Evolutionary conservation across 2,113 vertebrate species (phyloP).

Genomic region (Murina feae): DNA sequence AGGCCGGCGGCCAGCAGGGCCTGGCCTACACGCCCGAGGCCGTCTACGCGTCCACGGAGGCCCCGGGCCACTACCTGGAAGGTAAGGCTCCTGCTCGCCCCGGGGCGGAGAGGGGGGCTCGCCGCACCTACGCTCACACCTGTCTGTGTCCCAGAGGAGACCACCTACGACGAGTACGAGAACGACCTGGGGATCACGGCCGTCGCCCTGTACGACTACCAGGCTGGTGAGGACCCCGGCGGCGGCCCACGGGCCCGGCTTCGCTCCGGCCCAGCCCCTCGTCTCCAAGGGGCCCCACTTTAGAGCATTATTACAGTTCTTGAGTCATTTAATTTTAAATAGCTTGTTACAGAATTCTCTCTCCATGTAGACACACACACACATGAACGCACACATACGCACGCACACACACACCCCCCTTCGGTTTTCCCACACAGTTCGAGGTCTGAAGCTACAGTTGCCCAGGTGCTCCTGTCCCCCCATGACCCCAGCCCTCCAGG

Average conservation of each 20-base stretch:
- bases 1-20: constrained; percentile 69
- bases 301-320: rapidly evolving
- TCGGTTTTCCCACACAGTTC: background rate
- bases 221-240: constrained; percentile 88
- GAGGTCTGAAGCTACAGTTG: background rate
- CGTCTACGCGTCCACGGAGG: constrained; percentile 83
- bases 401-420: background rate
- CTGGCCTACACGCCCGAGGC: constrained; percentile 75
- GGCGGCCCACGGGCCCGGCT: background rate
- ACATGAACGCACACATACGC: rapidly evolving
- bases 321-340: background rate
- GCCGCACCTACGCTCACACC: background rate
- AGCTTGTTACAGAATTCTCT: background rate
- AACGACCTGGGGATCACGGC: constrained; percentile 94
- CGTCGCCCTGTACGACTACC: constrained; percentile 96
- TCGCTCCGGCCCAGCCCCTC: no score
- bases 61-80: constrained; percentile 78
- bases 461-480: background rate
- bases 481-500: no score
- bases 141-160: constrained; percentile 77
- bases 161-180: constrained; percentile 85
- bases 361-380: no score
- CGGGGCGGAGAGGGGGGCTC: background rate
- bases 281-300: rapidly evolving
- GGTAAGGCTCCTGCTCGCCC: constrained; percentile 57